Evolutionary conservation across 2,113 vertebrate species (phyloP), one percentile per base, ranked within the genome.

Genomic region (Platysternon megacephalum): DNA sequence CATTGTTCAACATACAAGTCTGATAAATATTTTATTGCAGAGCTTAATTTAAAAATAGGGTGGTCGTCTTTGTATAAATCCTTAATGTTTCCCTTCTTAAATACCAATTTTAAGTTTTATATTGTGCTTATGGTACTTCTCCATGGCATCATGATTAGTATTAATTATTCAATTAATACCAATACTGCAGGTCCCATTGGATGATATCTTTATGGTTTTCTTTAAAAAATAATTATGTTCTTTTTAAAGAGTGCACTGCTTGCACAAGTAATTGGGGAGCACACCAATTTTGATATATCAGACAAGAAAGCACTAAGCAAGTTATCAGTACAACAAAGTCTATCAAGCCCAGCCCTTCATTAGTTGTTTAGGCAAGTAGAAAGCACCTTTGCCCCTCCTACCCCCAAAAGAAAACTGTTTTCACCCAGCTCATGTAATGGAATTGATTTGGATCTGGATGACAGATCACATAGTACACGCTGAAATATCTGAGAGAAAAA

Each of bases 391-490:
- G 12, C 26, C 21, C 1, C 48, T 82, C 11, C 78, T 11, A 0
- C 0, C 83, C 12, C 5, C 83, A 72, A 91, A 85, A 61, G 12
- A 61, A 61, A 61, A 61, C 29, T 14, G 28, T 61, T 61, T 61
- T 13, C 56, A 61, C 56, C 5, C 0, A 1, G 5, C 14, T 87
- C 44, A 39, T 0, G 0, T 53, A 39, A 82, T 51, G 22, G 19
- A 84, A 90, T 86, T 85, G 58, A 35, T n/a, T 84, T 84, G 22
- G 82, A 32, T 7, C 46, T 89, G 46, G 49, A 7, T 79, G 92
- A 79, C 16, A 21, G 91, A 82, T 1, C 4, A 92, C 5, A 11
- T 82, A 32, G 35, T 87, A 88, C 24, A 52, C 35, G 82, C 76
- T 96, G 74, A 24, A 61, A 53, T 95, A 81, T 68, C 68, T 21